Evolutionary conservation across 64 coral and sea anemone species (phyloP).

Genomic region (Pocillopora verrucosa): DNA sequence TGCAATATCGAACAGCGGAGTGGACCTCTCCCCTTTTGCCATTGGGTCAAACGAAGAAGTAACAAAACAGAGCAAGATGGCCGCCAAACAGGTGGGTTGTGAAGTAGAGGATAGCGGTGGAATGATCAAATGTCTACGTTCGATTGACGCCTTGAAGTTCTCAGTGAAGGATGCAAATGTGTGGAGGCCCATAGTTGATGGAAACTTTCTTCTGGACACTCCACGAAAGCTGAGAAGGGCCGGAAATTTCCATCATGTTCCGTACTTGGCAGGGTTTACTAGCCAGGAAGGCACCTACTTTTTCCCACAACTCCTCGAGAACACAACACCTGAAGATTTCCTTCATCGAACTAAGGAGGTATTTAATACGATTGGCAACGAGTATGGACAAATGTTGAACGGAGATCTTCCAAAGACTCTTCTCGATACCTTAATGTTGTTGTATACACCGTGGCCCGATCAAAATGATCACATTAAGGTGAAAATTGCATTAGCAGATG

Average conservation of each 20-base stretch:
- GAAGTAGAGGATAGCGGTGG: neutral
- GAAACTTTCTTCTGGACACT: slow-evolving; percentile 53
- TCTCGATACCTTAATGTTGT: slow-evolving; percentile 41
- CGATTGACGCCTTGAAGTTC: neutral
- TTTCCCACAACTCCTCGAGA: neutral
- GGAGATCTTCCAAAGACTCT: neutral
- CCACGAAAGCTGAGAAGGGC: slow-evolving; percentile 57
- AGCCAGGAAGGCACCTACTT: slow-evolving; percentile 74
- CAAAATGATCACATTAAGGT: neutral
- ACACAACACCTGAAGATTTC: slow-evolving; percentile 23
- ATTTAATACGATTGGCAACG: slow-evolving; percentile 31
- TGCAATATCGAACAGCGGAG: slow-evolving; percentile 62
- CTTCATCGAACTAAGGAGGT: neutral
- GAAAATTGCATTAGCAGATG: slow-evolving; percentile 36
- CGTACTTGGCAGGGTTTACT: slow-evolving; percentile 69
- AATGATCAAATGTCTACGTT: slow-evolving; percentile 50
- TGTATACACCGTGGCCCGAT: slow-evolving; percentile 72
- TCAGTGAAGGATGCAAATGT: slow-evolving; percentile 40
- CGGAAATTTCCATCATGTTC: slow-evolving; percentile 52
- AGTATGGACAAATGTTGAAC: slow-evolving; percentile 20
- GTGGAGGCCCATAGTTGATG: slow-evolving; percentile 74
- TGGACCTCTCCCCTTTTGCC: slow-evolving; percentile 58
- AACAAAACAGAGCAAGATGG: neutral
- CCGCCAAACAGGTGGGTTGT: slow-evolving; percentile 25
- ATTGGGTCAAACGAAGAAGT: slow-evolving; percentile 9